Conservation (phyloP, 2,797 vertebrate species). For the Brachyrhaphis roseni region DNA sequence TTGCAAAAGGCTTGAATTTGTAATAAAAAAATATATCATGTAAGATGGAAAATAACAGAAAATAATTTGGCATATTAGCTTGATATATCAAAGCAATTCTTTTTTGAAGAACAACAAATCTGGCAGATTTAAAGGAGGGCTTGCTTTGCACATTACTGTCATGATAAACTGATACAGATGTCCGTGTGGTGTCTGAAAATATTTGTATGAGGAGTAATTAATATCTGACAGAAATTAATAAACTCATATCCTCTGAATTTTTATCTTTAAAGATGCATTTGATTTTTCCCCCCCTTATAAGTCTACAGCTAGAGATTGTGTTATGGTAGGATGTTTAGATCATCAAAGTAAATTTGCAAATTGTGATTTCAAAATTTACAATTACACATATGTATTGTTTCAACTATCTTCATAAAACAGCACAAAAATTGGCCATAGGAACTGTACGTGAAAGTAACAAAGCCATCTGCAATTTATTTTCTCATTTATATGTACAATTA, state of each 20-base stretch:
- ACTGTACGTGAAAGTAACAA: background rate
- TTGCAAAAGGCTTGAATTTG: background rate
- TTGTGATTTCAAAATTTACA: background rate
- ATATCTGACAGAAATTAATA: constrained; percentile 1
- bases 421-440: background rate
- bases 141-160: background rate
- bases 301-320: background rate
- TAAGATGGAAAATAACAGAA: constrained; percentile 5
- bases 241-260: background rate
- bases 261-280: background rate
- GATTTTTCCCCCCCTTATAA: background rate
- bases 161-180: background rate
- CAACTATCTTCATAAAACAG: background rate
- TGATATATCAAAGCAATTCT: background rate
- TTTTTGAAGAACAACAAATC: background rate
- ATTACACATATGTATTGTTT: background rate
- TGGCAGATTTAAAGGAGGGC: background rate
- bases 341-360: background rate
- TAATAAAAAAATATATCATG: background rate
- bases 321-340: background rate
- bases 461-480: background rate
- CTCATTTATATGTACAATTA: background rate
- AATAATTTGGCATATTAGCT: background rate
- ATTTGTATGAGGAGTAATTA: background rate
- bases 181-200: background rate